Evolutionary conservation across 2,888 invertebrate species (phyloP), one percentile per base, ranked within the genome.

Genomic region (Fabriciana adippe): DNA sequence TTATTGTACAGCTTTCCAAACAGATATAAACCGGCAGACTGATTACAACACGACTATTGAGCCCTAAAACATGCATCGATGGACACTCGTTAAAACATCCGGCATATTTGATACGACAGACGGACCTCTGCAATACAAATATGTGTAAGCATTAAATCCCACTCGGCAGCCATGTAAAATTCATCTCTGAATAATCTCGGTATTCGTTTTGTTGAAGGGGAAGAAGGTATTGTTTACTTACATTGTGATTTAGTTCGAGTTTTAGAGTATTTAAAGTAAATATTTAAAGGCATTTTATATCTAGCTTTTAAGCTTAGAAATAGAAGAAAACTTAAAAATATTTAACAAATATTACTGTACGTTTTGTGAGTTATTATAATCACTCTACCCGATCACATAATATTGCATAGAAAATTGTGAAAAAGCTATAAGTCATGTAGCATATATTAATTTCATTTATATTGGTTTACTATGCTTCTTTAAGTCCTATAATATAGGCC

Each of bases 111-210:
- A 57, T 18, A n/a, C 53, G 56, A 41, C 56, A 50, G 14, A 51
- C n/a, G 31, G 18, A 16, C n/a, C 45, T 31, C 26, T 53, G 6
- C 50, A 59, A 63, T 65, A 65, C 62, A 68, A 59, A 68, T 65
- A 63, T 65, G 56, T 56, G 35, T 31, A 45, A 45, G 31, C 48
- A 18, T 61, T 51, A 61, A 67, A 72, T 63, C 70, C 66, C 64
- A 64, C 68, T 26, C 60, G 64, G 55, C 55, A 47, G 45, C 68
- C 51, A 73, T 73, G 70, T 70, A 71, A 73, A 72, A 73, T 73
- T 73, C 72, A 73, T 72, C 69, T 67, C 55, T 26, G 69, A 66
- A 73, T 73, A 72, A 73, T 72, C 69, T 71, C 35, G 62, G 54
- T 21, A 55, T 55, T 66, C 50, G 64, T 67, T 69, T 70, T 68